Percentiles rank a stretch among this genome's conserved stretches.
phyloP scores from a whole-genome alignment of 64 coral and sea anemone species.

The Pocillopora damicornis region DNA sequence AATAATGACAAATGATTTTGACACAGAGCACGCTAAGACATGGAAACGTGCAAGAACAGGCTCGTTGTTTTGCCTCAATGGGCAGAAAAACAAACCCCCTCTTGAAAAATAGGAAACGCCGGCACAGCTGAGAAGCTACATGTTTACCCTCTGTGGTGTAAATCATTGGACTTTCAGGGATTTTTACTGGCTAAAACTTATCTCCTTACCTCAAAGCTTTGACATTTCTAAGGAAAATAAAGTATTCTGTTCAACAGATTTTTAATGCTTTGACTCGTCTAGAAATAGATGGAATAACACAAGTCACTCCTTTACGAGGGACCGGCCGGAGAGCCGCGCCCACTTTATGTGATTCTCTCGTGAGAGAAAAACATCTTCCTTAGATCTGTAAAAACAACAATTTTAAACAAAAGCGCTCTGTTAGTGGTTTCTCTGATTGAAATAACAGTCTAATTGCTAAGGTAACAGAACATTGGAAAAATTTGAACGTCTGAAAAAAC shows the following conservation, averaged over 20 bases:
- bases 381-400: not conserved
- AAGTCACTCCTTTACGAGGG: not conserved
- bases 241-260: conserved; percentile 13
- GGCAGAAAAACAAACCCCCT: conserved; percentile 12
- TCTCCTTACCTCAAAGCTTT: conserved; percentile 32
- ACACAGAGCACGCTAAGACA: too few relatives aligned
- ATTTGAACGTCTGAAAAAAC: not conserved
- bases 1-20: not conserved
- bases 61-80: not conserved
- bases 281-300: not conserved
- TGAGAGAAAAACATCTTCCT: not conserved
- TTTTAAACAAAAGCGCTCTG: not conserved
- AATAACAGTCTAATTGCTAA: not conserved
- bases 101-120: not conserved
- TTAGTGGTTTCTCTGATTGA: not conserved
- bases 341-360: not conserved
- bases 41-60: not conserved
- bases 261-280: conserved; percentile 12
- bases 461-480: not conserved
- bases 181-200: conserved; percentile 49
- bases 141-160: conserved; percentile 22
- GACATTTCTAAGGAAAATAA: conserved; percentile 34
- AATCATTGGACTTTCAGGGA: conserved; percentile 13
- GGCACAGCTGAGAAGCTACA: conserved; percentile 4
- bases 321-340: not conserved